Evolutionary conservation across 2,888 invertebrate genomes (phyloP).

Genomic region (Platypus cylindrus): DNA sequence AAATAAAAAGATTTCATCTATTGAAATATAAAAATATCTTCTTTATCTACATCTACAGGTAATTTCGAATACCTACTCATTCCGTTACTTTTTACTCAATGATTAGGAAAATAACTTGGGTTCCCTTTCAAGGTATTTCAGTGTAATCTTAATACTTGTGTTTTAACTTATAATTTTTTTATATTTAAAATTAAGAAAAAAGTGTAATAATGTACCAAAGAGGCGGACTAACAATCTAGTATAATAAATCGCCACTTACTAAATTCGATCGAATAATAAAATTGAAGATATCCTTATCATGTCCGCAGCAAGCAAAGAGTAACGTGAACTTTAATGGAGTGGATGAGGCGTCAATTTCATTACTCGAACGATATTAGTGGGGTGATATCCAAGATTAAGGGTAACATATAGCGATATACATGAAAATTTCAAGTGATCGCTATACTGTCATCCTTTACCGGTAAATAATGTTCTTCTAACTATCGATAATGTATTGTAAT

Average conservation of each 20-base stretch:
- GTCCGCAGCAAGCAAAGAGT: neutral
- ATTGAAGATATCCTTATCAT: neutral
- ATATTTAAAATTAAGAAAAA: constrained; percentile 32
- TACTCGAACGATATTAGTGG: too few relatives aligned
- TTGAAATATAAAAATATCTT: too few relatives aligned
- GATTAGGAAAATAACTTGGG: too few relatives aligned
- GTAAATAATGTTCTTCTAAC: constrained; percentile 10
- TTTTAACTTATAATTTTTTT: constrained; percentile 23
- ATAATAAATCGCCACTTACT: constrained; percentile 9
- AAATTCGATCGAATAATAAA: neutral
- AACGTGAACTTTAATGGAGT: too few relatives aligned
- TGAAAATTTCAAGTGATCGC: too few relatives aligned
- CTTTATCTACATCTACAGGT: too few relatives aligned
- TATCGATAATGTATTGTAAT: constrained; percentile 15
- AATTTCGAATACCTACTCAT: too few relatives aligned
- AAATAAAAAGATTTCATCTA: too few relatives aligned
- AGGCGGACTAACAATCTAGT: constrained; percentile 32
- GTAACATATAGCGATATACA: too few relatives aligned
- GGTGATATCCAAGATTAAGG: too few relatives aligned
- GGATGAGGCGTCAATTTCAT: too few relatives aligned
- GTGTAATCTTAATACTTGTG: constrained; percentile 8
- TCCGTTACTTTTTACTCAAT: too few relatives aligned
- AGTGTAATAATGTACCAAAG: constrained; percentile 40
- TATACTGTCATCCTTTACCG: constrained; percentile 3
- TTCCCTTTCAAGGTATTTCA: neutral